These are phyloP conservation scores for Phodopus roborovskii DNA, from an alignment of 2,113 vertebrate genomes.

Conservation along the genomic window DNA sequence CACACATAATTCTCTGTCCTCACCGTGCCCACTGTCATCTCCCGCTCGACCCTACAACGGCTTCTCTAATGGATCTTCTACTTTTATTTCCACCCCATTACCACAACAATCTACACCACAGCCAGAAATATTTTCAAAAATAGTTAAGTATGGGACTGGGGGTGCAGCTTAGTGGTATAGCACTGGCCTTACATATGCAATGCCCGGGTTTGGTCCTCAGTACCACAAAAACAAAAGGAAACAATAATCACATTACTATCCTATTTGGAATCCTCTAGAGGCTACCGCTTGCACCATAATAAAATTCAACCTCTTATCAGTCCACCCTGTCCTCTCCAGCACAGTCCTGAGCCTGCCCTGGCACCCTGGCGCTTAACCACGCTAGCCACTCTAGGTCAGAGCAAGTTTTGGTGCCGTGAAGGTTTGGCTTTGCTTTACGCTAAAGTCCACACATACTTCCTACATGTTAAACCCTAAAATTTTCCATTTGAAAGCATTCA, in stretches of 20 bases:
- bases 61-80: background rate
- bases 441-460: background rate
- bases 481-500: background rate
- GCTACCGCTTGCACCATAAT: background rate
- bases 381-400: background rate
- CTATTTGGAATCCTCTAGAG: background rate
- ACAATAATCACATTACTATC: background rate
- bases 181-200: background rate
- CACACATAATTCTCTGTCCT: background rate
- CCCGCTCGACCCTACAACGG: background rate
- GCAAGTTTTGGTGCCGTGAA: background rate
- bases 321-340: background rate
- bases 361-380: too few species aligned
- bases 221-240: background rate
- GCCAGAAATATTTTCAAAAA: constrained; percentile 9
- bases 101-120: background rate
- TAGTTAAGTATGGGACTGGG: background rate
- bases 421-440: constrained; percentile 3
- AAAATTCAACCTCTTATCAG: background rate
- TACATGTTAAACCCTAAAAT: background rate
- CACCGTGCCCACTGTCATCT: accelerated
- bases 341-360: background rate
- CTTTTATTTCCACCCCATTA: background rate
- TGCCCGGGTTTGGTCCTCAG: background rate
- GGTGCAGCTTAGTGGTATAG: background rate